Percentiles rank a stretch among this genome's conserved stretches.
Conservation (phyloP, 2,113 vertebrate species). For the Pterophyllum scalare region DNA sequence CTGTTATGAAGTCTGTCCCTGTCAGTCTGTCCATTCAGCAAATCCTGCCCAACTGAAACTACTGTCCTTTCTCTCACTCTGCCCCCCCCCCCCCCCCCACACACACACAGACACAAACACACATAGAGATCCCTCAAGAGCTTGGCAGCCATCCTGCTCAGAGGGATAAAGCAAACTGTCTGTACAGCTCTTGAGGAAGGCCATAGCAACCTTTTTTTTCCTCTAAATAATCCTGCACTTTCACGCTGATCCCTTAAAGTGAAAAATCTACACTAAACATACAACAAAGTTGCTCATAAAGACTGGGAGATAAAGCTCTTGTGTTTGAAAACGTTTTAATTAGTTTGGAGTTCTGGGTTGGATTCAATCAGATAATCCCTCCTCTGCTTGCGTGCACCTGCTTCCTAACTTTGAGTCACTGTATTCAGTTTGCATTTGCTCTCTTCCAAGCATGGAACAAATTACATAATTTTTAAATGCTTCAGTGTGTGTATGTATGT, state of each 20-base stretch:
- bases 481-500: background rate
- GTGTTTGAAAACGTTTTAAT: conserved; percentile 49
- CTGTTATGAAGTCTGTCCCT: conserved; percentile 23
- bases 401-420: conserved; percentile 25
- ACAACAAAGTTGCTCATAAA: conserved; percentile 32
- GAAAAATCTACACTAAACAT: conserved; percentile 21
- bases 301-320: conserved; percentile 23
- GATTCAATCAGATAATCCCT: conserved; percentile 42
- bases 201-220: background rate
- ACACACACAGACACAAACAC: background rate
- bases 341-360: conserved; percentile 33
- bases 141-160: conserved; percentile 38
- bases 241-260: conserved; percentile 6
- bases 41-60: conserved; percentile 15
- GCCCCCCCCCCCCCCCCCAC: conserved; percentile 4
- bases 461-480: conserved; percentile 56
- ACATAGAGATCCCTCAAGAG: conserved; percentile 4
- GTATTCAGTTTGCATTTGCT: conserved; percentile 41
- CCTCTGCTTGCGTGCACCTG: conserved; percentile 19
- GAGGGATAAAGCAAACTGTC: conserved; percentile 38
- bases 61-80: background rate
- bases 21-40: conserved; percentile 55
- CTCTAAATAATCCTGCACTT: conserved; percentile 15
- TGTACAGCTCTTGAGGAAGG: background rate
- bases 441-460: conserved; percentile 43